phyloP scores from a whole-genome alignment of 2,888 invertebrate genomes.

The Oligia strigilis region DNA sequence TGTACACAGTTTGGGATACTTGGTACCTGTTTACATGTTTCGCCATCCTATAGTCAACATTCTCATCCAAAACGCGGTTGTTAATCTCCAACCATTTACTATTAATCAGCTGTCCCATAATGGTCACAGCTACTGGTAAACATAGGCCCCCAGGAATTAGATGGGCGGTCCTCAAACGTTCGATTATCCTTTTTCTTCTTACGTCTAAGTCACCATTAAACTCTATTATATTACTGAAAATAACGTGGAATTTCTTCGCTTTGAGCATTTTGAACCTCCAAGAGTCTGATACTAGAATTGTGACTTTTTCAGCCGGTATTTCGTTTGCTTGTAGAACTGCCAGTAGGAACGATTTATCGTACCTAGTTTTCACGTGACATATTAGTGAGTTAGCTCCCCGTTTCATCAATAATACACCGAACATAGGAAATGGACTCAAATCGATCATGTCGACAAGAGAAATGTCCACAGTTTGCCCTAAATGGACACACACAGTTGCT shows the following conservation, averaged over 20 bases:
- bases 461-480: slow-evolving; percentile 46
- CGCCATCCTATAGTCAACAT: slow-evolving; percentile 39
- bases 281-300: slow-evolving; percentile 37
- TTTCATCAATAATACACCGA: slow-evolving; percentile 87
- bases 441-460: slow-evolving; percentile 80
- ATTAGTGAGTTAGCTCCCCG: slow-evolving; percentile 76
- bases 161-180: slow-evolving; percentile 30
- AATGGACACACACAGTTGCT: slow-evolving; percentile 38
- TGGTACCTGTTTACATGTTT: slow-evolving; percentile 50
- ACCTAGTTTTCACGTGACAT: slow-evolving; percentile 62
- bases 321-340: slow-evolving; percentile 41
- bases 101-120: slow-evolving; percentile 52
- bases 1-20: slow-evolving; percentile 33
- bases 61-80: slow-evolving; percentile 45
- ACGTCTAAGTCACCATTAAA: slow-evolving; percentile 51
- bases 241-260: slow-evolving; percentile 50
- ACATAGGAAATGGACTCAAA: slow-evolving; percentile 88
- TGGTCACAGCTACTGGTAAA: slow-evolving; percentile 39
- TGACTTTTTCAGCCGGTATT: slow-evolving; percentile 50
- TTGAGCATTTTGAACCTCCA: slow-evolving; percentile 34
- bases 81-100: slow-evolving; percentile 49
- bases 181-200: slow-evolving; percentile 11
- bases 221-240: slow-evolving; percentile 52
- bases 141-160: slow-evolving; percentile 44
- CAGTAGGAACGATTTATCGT: slow-evolving; percentile 49